Percentiles rank a stretch among this genome's conserved stretches.
These are phyloP conservation scores for Nymphalis urticae DNA, from an alignment of 2,888 invertebrate genomes.

Conservation along the genomic window DNA sequence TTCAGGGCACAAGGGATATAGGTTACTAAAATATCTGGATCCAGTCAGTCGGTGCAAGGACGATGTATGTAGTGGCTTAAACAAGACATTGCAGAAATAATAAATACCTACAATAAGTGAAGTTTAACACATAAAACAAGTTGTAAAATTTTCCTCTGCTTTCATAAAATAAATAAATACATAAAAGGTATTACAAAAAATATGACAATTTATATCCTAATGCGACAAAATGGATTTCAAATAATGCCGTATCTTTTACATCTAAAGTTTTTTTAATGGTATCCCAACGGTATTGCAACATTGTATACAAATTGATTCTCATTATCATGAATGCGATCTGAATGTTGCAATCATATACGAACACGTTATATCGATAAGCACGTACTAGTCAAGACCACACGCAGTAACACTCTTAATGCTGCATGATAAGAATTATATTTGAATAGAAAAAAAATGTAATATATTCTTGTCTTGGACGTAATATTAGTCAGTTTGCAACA, in stretches of 20 bases:
- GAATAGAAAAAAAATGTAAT: not conserved
- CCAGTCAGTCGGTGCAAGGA: too few species aligned
- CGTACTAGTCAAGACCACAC: slow-evolving; percentile 15
- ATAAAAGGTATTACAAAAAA: not conserved
- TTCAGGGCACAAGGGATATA: too few species aligned
- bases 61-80: too few species aligned
- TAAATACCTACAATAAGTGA: not conserved
- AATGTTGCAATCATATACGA: slow-evolving; percentile 20
- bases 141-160: too few species aligned
- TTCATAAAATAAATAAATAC: too few species aligned
- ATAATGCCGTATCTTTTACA: not conserved
- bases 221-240: not conserved
- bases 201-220: not conserved
- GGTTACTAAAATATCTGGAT: too few species aligned
- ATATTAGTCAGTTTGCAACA: not conserved
- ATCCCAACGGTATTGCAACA: slow-evolving; percentile 17
- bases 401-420: not conserved
- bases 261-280: not conserved
- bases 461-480: slow-evolving; percentile 1
- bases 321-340: slow-evolving; percentile 19
- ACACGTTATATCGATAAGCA: slow-evolving; percentile 25
- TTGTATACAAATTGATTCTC: slow-evolving; percentile 16
- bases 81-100: not conserved
- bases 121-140: too few species aligned
- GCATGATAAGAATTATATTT: slow-evolving; percentile 2